phyloP scores from a whole-genome alignment of 2,113 vertebrate genomes.

The Salvator merianae region DNA sequence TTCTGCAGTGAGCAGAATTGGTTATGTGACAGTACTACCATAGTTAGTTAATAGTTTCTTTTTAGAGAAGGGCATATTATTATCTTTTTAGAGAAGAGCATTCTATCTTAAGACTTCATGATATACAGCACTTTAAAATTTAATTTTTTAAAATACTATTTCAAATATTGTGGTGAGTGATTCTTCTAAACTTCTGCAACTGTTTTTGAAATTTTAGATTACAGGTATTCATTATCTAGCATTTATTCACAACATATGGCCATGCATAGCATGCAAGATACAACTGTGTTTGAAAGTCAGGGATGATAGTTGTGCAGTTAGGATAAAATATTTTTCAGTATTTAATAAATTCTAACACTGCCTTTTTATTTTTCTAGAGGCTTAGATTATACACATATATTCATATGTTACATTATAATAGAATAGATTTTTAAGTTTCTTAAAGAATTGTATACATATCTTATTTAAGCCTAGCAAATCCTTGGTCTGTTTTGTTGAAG shows the following conservation, averaged over 20 bases:
- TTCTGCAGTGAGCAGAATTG: no score
- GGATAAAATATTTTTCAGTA: no score
- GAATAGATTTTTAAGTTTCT: not conserved
- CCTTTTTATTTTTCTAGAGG: not conserved
- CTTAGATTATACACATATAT: not conserved
- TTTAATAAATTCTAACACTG: not conserved
- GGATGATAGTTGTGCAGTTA: no score
- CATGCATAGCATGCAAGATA: no score
- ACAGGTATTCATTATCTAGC: no score
- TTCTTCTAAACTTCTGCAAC: not conserved
- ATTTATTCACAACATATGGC: no score
- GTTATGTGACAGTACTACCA: not conserved
- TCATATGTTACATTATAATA: not conserved
- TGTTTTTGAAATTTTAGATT: slow-evolving; percentile 3
- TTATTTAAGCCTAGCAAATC: not conserved
- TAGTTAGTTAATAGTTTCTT: not conserved
- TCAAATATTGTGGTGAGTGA: not conserved
- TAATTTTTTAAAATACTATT: not conserved
- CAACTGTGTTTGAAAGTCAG: no score
- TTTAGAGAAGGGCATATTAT: not conserved
- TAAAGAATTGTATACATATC: not conserved
- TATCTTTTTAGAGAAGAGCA: not conserved
- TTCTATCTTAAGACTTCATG: not conserved
- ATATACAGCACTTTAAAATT: not conserved
- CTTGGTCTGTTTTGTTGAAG: slow-evolving; percentile 1